phyloP scores from a whole-genome alignment of 2,888 invertebrate species.

The Notocelia uddmanniana region DNA sequence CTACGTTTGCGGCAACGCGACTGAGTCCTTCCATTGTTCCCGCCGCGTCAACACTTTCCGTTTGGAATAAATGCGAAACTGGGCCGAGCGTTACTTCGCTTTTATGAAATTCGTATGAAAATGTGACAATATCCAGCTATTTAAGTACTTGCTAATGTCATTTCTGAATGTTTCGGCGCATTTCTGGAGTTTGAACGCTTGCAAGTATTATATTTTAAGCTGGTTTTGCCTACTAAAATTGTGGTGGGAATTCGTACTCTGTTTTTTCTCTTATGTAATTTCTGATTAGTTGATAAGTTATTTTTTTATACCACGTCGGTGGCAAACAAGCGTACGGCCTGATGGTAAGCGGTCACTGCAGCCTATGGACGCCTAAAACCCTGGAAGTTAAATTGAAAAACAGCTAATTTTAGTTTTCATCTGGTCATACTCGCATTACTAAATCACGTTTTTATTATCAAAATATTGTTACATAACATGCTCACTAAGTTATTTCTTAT shows the following conservation, averaged over 20 bases:
- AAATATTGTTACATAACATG: no score
- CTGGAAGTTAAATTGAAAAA: no score
- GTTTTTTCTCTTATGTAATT: neutral
- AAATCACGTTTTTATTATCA: no score
- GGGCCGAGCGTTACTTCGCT: constrained; percentile 29
- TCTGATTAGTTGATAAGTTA: neutral
- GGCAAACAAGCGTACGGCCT: no score
- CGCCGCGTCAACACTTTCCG: constrained; percentile 42
- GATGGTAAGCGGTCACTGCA: no score
- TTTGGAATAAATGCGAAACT: constrained; percentile 35
- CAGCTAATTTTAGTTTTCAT: no score
- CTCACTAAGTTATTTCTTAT: no score
- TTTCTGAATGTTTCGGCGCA: constrained; percentile 4
- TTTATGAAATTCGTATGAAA: constrained; percentile 36
- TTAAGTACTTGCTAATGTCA: constrained; percentile 20
- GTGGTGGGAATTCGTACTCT: neutral
- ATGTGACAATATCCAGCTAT: constrained; percentile 29
- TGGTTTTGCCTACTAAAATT: constrained; percentile 1
- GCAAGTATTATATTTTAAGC: constrained; percentile 5
- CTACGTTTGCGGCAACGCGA: constrained; percentile 13
- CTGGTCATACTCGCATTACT: no score
- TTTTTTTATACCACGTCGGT: no score
- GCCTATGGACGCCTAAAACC: no score
- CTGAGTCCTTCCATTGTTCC: constrained; percentile 39
- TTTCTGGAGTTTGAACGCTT: constrained; percentile 9